Base-by-base conservation (phyloP, 2,113 vertebrate genomes). In the Gambusia holbrooki region DNA sequence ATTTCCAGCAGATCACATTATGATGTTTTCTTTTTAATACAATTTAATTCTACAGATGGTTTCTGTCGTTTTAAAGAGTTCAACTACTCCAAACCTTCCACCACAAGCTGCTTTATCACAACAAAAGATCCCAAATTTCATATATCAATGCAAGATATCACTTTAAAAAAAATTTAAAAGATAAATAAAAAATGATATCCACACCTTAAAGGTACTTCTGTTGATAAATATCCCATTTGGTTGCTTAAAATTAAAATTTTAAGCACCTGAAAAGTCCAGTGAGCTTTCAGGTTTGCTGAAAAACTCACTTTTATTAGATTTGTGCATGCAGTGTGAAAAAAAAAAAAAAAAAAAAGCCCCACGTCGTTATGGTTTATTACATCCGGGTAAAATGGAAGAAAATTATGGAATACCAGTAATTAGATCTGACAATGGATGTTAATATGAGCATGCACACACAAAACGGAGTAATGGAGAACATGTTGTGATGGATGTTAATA, bases 361-460 rank as follows among this genome's bases (percentile, higher is more conserved):
- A 58, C 6, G 2, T 58, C 51, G n/a, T 12, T 51, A 37, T 54
- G 35, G 27, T 80, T 60, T 45, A 33, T 69, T 62, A 70, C 4
- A 48, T 63, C 73, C 14, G 63, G 74, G 65, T 25, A 22, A 79
- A 61, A 42, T 60, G 62, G 12, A 15, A 79, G 76, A 77, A 83
- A 83, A 79, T 75, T 35, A 74, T 54, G 25, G 42, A 85, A 64
- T 73, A 74, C 29, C 69, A 30, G 27, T 81, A 73, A 89, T 84
- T 68, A 67, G 76, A 76, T 71, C 30, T 32, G 81, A 83, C 67
- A 81, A 25, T 8, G 27, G 40, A 73, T n/a, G 29, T 14, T 63
- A n/a, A 62, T 62, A 82, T 71, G 67, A 77, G 69, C 71, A 66
- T 62, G 62, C 29, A 64, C 28, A 54, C 30, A 64, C n/a, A 73